Evolutionary conservation across 2,888 invertebrate species (phyloP).

Genomic region (Venusia cambrica): DNA sequence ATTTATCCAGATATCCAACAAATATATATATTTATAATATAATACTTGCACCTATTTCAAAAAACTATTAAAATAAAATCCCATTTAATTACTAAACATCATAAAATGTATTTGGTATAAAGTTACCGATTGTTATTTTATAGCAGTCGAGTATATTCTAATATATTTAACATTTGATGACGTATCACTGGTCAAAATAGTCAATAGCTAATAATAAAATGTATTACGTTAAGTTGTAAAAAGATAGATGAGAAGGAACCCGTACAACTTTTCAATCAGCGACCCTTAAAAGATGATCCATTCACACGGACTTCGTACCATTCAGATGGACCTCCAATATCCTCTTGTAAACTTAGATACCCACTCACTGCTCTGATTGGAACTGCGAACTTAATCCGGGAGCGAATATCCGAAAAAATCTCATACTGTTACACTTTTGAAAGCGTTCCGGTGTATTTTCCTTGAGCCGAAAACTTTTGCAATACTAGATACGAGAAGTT

Average conservation of each 20-base stretch:
- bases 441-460: conserved; percentile 78
- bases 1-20: too few species aligned
- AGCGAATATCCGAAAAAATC: conserved; percentile 54
- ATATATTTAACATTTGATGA: too few species aligned
- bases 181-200: too few species aligned
- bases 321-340: conserved; percentile 17
- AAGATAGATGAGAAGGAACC: conserved; percentile 1
- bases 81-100: too few species aligned
- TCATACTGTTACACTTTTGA: conserved; percentile 65
- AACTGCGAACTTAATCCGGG: conserved; percentile 63
- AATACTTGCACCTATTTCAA: too few species aligned
- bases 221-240: too few species aligned
- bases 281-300: conserved; percentile 7
- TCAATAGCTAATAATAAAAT: too few species aligned
- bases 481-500: conserved; percentile 68
- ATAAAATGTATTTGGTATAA: too few species aligned
- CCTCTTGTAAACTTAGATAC: conserved; percentile 31
- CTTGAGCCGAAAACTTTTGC: conserved; percentile 77
- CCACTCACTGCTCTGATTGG: conserved; percentile 64
- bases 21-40: too few species aligned
- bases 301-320: conserved; percentile 9
- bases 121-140: too few species aligned
- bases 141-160: too few species aligned
- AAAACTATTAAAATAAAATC: too few species aligned
- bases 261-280: conserved; percentile 16